A percentile compares a stretch with the other conserved stretches of the same genome.
phyloP scores from a whole-genome alignment of 2,888 invertebrate species.

The Chloromyia formosa region DNA sequence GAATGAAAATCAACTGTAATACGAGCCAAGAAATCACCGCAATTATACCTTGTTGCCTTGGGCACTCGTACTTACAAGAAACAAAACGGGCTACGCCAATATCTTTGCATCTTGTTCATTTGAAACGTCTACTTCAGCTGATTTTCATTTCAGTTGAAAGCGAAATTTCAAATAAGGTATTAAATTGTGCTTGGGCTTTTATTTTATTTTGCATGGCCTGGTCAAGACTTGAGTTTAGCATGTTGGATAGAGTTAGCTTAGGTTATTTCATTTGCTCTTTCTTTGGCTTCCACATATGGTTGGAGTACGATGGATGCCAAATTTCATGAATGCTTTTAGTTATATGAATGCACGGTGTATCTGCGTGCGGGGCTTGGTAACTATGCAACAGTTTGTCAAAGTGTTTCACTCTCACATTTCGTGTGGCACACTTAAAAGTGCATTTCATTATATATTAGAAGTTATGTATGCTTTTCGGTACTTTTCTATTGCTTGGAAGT shows the following conservation, averaged over 20 bases:
- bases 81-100: not conserved
- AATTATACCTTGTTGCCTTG: slow-evolving; percentile 30
- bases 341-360: not conserved
- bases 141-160: slow-evolving; percentile 38
- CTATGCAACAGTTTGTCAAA: slow-evolving; percentile 19
- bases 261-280: slow-evolving; percentile 9
- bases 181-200: not conserved
- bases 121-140: slow-evolving; percentile 31
- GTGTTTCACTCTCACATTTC: slow-evolving; percentile 35
- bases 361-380: not conserved
- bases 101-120: slow-evolving; percentile 2
- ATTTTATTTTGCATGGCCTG: not conserved
- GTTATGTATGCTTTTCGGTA: too few relatives aligned
- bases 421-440: slow-evolving; percentile 37
- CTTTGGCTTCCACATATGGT: slow-evolving; percentile 28
- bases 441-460: slow-evolving; percentile 35
- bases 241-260: not conserved
- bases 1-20: not conserved
- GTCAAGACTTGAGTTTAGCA: too few relatives aligned
- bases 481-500: too few relatives aligned
- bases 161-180: slow-evolving; percentile 38
- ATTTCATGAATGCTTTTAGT: not conserved
- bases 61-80: slow-evolving; percentile 7
- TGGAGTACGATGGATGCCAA: not conserved
- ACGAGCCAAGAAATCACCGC: slow-evolving; percentile 10